Percentiles rank a stretch among this genome's conserved stretches.
These are phyloP conservation scores for Hydrolagus affinis DNA, from an alignment of 2,113 vertebrate genomes.

Conservation along the genomic window DNA sequence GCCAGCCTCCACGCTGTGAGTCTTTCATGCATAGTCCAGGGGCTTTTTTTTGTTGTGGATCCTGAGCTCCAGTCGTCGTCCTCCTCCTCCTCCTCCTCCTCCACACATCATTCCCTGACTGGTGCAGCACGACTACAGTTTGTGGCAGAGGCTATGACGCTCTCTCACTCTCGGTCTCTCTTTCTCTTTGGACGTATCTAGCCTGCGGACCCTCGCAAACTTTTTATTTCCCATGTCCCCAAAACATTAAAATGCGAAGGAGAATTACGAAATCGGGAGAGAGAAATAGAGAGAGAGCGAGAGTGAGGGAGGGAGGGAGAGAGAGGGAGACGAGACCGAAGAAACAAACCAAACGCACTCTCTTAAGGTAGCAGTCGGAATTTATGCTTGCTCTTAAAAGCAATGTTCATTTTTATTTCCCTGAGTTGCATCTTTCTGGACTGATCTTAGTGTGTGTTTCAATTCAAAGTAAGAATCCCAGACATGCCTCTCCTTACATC, in stretches of 20 bases:
- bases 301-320: no score
- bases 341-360: background rate
- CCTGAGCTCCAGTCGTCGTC: constrained; percentile 42
- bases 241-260: background rate
- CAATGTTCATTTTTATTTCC: background rate
- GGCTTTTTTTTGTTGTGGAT: constrained; percentile 52
- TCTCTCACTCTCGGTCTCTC: no score
- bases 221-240: background rate
- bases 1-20: constrained; percentile 60
- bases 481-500: constrained; percentile 47
- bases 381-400: background rate
- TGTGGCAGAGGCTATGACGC: background rate
- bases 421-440: constrained; percentile 35
- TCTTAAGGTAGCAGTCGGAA: background rate
- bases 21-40: constrained; percentile 63
- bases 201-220: background rate
- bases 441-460: constrained; percentile 39
- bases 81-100: constrained; percentile 48
- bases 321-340: no score
- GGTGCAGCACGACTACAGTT: constrained; percentile 14
- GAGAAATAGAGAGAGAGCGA: no score
- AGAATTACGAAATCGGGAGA: background rate
- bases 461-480: constrained; percentile 60
- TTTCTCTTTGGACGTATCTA: background rate
- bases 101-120: constrained; percentile 13